Evolutionary conservation across 2,888 invertebrate species (phyloP).

Genomic region (Actias luna): DNA sequence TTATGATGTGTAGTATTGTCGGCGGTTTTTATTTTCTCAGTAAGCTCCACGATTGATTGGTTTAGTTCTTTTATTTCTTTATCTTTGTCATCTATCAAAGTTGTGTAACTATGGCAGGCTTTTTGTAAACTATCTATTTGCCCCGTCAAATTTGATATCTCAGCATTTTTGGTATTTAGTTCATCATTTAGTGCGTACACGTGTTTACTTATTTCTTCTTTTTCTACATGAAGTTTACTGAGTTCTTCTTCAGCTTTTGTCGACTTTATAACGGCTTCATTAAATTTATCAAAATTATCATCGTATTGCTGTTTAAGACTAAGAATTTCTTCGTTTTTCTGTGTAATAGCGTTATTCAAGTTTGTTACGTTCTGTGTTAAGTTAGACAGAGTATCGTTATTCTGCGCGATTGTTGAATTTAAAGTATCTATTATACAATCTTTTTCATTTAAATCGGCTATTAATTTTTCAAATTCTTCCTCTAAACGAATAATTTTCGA

Average conservation of each 20-base stretch:
- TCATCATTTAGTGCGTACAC: slow-evolving; percentile 50
- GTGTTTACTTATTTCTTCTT: slow-evolving; percentile 54
- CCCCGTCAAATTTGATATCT: slow-evolving; percentile 46
- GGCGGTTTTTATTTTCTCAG: slow-evolving; percentile 53
- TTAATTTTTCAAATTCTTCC: slow-evolving; percentile 60
- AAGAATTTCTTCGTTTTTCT: slow-evolving; percentile 58
- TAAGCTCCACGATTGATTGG: slow-evolving; percentile 57
- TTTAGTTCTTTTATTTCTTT: slow-evolving; percentile 66
- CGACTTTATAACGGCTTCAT: slow-evolving; percentile 33
- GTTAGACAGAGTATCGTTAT: slow-evolving; percentile 40
- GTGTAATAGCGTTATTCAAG: slow-evolving; percentile 42
- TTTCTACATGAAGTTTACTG: slow-evolving; percentile 46
- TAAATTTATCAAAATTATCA: slow-evolving; percentile 35
- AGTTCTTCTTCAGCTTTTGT: slow-evolving; percentile 49
- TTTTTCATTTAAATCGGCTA: slow-evolving; percentile 65
- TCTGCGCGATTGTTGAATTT: slow-evolving; percentile 47
- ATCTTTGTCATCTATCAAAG: slow-evolving; percentile 48
- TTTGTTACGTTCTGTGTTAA: slow-evolving; percentile 46
- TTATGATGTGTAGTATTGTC: slow-evolving; percentile 49
- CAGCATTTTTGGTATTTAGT: slow-evolving; percentile 45
- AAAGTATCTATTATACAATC: slow-evolving; percentile 59
- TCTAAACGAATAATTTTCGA: slow-evolving; percentile 62
- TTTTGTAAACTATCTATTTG: slow-evolving; percentile 45
- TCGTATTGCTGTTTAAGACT: slow-evolving; percentile 45
- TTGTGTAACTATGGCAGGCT: slow-evolving; percentile 38